A percentile compares a stretch with the other conserved stretches of the same genome.
phyloP scores from a whole-genome alignment of 2,113 vertebrate genomes.

The Laticauda colubrina region DNA sequence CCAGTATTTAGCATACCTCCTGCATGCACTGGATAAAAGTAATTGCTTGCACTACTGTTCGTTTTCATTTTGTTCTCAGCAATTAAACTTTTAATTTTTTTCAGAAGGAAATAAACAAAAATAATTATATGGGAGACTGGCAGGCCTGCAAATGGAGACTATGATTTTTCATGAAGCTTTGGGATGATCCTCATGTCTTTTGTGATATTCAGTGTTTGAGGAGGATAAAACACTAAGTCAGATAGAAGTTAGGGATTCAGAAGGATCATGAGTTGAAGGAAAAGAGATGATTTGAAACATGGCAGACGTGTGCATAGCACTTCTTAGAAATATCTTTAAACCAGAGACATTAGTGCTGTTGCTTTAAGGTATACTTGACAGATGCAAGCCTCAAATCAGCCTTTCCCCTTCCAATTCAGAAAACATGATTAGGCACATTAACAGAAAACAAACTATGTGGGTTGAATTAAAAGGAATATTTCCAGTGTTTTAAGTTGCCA shows the following conservation, averaged over 20 bases:
- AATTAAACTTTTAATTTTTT: neutral
- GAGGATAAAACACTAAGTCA: neutral
- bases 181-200: neutral
- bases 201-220: neutral
- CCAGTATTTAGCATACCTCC: neutral
- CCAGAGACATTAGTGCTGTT: neutral
- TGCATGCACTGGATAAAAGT: neutral
- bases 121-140: neutral
- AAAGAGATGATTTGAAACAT: neutral
- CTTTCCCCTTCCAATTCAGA: neutral
- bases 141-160: neutral
- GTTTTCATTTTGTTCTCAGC: neutral
- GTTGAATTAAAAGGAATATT: neutral
- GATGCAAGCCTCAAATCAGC: neutral
- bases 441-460: neutral
- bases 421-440: neutral
- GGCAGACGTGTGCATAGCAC: neutral
- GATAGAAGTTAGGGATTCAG: neutral
- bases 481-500: neutral
- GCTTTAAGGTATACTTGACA: neutral
- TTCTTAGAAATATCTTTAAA: neutral
- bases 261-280: neutral
- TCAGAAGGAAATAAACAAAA: neutral
- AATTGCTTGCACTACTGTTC: neutral
- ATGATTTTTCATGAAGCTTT: neutral